These are phyloP conservation scores for Neomorphus geoffroyi DNA, from an alignment of 2,797 vertebrate genomes.

Conservation along the genomic window DNA sequence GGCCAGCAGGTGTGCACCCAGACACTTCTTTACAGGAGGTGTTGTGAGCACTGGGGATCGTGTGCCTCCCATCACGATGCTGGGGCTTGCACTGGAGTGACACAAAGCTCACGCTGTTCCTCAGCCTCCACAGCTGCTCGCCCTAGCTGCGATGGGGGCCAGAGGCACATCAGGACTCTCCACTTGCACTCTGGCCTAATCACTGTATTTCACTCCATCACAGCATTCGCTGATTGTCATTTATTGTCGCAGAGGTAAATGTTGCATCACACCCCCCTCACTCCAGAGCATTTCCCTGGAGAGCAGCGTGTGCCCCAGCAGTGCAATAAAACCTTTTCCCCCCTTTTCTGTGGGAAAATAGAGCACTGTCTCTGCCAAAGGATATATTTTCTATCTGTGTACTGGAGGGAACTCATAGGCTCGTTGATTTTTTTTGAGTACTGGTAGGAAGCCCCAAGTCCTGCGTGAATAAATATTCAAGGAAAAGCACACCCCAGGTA, in stretches of 20 bases:
- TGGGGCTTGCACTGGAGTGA: rapidly evolving
- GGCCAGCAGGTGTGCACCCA: neutral
- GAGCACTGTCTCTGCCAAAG: slow-evolving; percentile 41
- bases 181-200: neutral
- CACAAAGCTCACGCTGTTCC: neutral
- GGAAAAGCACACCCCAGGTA: neutral
- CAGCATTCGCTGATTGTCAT: neutral
- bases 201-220: neutral
- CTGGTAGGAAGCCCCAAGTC: neutral
- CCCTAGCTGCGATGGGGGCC: neutral
- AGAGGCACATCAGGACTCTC: neutral
- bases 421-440: slow-evolving; percentile 2
- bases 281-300: slow-evolving; percentile 16
- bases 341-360: slow-evolving; percentile 57
- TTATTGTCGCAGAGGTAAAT: neutral
- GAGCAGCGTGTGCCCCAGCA: neutral
- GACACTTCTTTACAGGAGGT: neutral
- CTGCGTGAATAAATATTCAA: neutral
- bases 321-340: slow-evolving; percentile 2
- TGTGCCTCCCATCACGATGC: rapidly evolving
- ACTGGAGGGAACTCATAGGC: neutral
- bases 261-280: neutral
- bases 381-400: slow-evolving; percentile 45
- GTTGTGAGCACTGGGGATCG: rapidly evolving
- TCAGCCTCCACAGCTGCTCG: neutral